A percentile compares a stretch with the other conserved stretches of the same genome.
Evolutionary conservation across 1,140 invertebrate genomes (phyloP).

Genomic region (Papilio helenus): DNA sequence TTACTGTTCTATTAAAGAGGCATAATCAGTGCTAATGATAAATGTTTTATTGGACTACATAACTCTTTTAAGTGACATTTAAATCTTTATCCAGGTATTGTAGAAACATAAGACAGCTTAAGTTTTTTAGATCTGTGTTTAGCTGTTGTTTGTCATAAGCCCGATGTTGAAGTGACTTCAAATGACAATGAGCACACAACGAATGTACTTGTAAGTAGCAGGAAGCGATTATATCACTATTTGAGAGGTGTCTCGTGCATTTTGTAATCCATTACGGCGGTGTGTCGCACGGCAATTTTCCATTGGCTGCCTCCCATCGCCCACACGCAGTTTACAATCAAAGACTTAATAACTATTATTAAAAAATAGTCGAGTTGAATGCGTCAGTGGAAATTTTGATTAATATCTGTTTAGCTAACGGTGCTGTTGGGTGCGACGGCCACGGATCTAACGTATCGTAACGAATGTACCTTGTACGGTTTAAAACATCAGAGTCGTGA

Average conservation of each 20-base stretch:
- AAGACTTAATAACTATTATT: slow-evolving; percentile 80
- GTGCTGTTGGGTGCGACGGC: slow-evolving; percentile 55
- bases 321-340: slow-evolving; percentile 67
- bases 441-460: slow-evolving; percentile 10
- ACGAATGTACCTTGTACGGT: slow-evolving; percentile 22
- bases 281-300: slow-evolving; percentile 81
- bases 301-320: slow-evolving; percentile 72
- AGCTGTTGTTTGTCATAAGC: neutral
- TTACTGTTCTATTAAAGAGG: neutral
- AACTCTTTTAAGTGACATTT: neutral
- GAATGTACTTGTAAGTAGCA: slow-evolving; percentile 41
- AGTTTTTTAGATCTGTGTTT: neutral
- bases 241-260: slow-evolving; percentile 65
- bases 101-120: neutral
- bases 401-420: slow-evolving; percentile 81
- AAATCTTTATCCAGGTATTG: neutral
- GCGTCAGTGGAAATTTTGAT: slow-evolving; percentile 82
- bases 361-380: slow-evolving; percentile 67
- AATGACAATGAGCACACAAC: neutral
- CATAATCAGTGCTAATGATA: neutral
- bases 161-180: neutral
- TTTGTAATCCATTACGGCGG: slow-evolving; percentile 79
- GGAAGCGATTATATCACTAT: slow-evolving; percentile 77
- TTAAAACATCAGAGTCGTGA: neutral
- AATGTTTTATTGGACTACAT: neutral